These are phyloP conservation scores for Oxyura jamaicensis DNA, from an alignment of 2,113 vertebrate species.

Conservation along the genomic window DNA sequence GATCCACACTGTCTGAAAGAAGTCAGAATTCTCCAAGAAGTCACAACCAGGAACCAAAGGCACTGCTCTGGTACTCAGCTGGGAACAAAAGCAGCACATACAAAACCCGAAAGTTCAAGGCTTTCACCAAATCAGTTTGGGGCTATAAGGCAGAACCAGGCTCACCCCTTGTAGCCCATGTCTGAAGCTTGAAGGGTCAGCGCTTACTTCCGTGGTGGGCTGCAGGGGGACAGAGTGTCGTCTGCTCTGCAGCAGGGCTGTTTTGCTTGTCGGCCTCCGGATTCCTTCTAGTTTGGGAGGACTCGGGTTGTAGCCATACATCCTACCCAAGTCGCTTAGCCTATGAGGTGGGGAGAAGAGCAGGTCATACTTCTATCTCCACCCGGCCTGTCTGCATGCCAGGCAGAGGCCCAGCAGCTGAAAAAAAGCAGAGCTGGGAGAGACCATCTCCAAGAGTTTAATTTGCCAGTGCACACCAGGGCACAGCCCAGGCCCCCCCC, in stretches of 20 bases:
- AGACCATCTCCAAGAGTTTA: background rate
- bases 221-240: background rate
- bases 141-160: background rate
- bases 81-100: rapidly evolving
- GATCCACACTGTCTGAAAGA: rapidly evolving
- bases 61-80: rapidly evolving
- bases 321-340: conserved; percentile 21
- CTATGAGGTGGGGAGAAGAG: background rate
- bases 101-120: rapidly evolving
- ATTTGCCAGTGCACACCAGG: background rate
- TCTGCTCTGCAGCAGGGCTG: conserved; percentile 67
- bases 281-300: conserved; percentile 69
- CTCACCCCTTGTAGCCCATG: rapidly evolving
- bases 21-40: background rate
- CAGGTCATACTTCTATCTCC: rapidly evolving
- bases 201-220: conserved; percentile 53
- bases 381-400: rapidly evolving
- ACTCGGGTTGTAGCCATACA: conserved; percentile 77
- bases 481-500: background rate
- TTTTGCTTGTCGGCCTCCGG: conserved; percentile 71
- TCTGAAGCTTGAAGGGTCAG: rapidly evolving
- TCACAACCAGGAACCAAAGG: rapidly evolving
- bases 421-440: background rate
- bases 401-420: rapidly evolving
- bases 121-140: rapidly evolving